A percentile compares a stretch with the other conserved stretches of the same genome.
These are phyloP conservation scores for Liparis tanakae DNA, from an alignment of 2,797 vertebrate genomes.

Conservation along the genomic window DNA sequence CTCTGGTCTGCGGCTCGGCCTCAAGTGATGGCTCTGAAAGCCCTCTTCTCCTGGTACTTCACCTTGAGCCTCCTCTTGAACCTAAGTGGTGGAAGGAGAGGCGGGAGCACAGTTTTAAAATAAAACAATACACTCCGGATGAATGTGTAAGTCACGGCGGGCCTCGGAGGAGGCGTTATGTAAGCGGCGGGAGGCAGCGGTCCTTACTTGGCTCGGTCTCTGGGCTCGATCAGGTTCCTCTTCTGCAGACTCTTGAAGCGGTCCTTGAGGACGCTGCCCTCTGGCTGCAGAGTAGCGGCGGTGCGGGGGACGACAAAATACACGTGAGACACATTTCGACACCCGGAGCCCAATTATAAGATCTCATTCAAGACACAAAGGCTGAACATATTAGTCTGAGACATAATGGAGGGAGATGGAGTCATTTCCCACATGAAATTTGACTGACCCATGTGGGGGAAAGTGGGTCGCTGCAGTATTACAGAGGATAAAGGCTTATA, in stretches of 20 bases:
- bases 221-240: conserved; percentile 92
- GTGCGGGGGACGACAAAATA: conserved; percentile 43
- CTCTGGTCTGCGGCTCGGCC: conserved; percentile 10
- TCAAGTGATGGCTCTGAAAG: conserved; percentile 89
- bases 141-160: neutral
- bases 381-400: conserved; percentile 23
- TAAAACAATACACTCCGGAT: conserved; percentile 13
- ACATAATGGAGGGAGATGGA: conserved; percentile 35
- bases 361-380: conserved; percentile 36
- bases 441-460: conserved; percentile 21
- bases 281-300: conserved; percentile 82
- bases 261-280: conserved; percentile 90
- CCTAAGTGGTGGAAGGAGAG: conserved; percentile 66
- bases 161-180: conserved; percentile 30
- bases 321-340: conserved; percentile 7
- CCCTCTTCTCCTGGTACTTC: conserved; percentile 91
- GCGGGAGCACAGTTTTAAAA: neutral
- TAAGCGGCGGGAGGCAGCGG: conserved; percentile 29
- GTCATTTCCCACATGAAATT: conserved; percentile 28
- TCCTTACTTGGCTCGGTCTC: conserved; percentile 92
- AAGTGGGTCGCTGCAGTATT: conserved; percentile 39
- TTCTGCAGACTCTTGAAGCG: conserved; percentile 96
- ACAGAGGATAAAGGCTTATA: conserved; percentile 48
- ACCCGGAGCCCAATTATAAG: conserved; percentile 27
- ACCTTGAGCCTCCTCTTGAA: conserved; percentile 90